Evolutionary conservation across 2,797 vertebrate genomes (phyloP).

Genomic region (Lepilemur septentrionalis): DNA sequence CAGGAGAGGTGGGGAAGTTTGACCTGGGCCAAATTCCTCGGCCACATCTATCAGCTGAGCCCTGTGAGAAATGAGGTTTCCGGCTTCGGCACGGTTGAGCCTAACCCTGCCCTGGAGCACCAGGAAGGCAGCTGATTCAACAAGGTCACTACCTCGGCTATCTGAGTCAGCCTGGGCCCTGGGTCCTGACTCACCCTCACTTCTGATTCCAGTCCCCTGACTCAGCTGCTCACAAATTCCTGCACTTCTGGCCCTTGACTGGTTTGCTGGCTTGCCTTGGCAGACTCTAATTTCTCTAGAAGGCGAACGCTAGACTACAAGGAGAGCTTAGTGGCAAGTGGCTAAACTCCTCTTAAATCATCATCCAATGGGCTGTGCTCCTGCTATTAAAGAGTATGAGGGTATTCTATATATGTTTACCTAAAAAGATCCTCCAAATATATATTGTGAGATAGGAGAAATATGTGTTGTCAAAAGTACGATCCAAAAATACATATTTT

Average conservation of each 20-base stretch:
- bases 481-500: not conserved
- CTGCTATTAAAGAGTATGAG: not conserved
- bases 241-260: not conserved
- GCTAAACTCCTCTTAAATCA: not conserved
- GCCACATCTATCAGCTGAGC: not conserved
- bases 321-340: not conserved
- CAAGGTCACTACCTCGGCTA: not conserved
- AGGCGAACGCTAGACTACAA: not conserved
- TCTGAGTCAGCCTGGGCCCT: not conserved
- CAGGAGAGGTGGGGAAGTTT: not conserved
- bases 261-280: constrained; percentile 12
- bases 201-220: constrained; percentile 39
- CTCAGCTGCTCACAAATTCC: constrained; percentile 17
- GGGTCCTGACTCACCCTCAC: not conserved
- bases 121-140: not conserved
- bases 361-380: too few species aligned
- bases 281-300: constrained; percentile 1
- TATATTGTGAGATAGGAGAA: not conserved
- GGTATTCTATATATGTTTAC: not conserved
- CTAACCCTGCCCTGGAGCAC: not conserved
- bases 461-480: not conserved
- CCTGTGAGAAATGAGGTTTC: not conserved
- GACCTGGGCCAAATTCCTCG: not conserved
- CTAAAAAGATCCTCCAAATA: not conserved
- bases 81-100: not conserved